phyloP scores from a whole-genome alignment of 2,888 invertebrate species.

The Cantharis flavilabris region DNA sequence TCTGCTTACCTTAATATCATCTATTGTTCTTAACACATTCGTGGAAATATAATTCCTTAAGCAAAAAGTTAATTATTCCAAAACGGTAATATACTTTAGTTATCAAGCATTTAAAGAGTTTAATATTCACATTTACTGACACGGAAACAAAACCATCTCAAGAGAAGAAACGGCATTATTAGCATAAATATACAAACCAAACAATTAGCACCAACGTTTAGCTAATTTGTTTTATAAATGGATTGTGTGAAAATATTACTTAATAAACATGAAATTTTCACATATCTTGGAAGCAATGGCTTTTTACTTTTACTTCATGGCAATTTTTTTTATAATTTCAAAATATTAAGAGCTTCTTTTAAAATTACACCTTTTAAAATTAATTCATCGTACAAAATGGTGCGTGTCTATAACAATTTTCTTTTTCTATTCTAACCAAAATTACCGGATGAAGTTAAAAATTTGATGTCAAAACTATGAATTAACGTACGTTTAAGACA shows the following conservation, averaged over 20 bases:
- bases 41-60: constrained; percentile 40
- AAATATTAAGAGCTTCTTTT: neutral
- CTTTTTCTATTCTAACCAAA: constrained; percentile 17
- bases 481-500: constrained; percentile 35
- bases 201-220: constrained; percentile 7
- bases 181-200: constrained; percentile 8
- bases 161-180: constrained; percentile 1
- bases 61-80: constrained; percentile 38
- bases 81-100: constrained; percentile 34
- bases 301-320: neutral
- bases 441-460: constrained; percentile 35
- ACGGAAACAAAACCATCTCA: constrained; percentile 16
- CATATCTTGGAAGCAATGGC: neutral
- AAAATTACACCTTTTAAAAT: neutral
- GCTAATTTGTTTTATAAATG: neutral
- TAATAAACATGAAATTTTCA: neutral
- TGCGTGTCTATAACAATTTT: constrained; percentile 24
- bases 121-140: constrained; percentile 23
- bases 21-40: constrained; percentile 43
- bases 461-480: constrained; percentile 31
- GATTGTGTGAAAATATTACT: constrained; percentile 1
- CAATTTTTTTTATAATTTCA: neutral
- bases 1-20: constrained; percentile 43
- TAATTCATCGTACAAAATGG: neutral
- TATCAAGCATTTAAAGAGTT: constrained; percentile 17